A percentile compares a stretch with the other conserved stretches of the same genome.
Evolutionary conservation across 64 coral and sea anemone species (phyloP).

Genomic region (Pachyseris speciosa): DNA sequence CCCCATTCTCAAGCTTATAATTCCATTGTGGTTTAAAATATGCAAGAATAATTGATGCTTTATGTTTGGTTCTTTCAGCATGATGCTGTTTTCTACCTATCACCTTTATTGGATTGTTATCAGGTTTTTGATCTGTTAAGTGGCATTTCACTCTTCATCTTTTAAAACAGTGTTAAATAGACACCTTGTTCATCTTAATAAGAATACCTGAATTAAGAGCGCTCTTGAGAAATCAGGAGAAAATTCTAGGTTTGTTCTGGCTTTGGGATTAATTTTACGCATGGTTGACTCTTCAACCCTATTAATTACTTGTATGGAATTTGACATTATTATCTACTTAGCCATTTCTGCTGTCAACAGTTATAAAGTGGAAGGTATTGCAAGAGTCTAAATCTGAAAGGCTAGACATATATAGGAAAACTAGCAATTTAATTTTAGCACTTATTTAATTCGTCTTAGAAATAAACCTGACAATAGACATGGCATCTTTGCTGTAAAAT

Average conservation of each 20-base stretch:
- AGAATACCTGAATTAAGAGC: neutral
- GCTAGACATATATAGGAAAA: no score
- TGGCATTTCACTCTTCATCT: neutral
- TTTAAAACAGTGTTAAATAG: neutral
- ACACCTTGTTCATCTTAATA: conserved; percentile 11
- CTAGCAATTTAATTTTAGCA: no score
- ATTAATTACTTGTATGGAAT: neutral
- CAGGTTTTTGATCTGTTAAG: neutral
- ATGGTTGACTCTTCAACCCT: neutral
- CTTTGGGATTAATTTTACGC: neutral
- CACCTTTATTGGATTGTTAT: neutral
- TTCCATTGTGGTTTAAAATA: neutral
- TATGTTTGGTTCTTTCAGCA: neutral
- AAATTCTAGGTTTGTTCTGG: neutral
- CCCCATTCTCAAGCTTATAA: neutral
- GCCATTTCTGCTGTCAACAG: neutral
- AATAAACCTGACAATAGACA: no score
- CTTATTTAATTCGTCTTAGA: no score
- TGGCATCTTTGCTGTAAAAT: no score
- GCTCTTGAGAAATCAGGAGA: neutral
- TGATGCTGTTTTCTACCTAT: neutral
- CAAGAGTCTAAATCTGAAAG: no score
- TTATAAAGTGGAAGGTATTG: no score
- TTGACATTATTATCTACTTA: no score
- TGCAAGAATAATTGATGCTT: neutral